phyloP scores from a whole-genome alignment of 2,113 vertebrate species.

The Verasper variegatus region DNA sequence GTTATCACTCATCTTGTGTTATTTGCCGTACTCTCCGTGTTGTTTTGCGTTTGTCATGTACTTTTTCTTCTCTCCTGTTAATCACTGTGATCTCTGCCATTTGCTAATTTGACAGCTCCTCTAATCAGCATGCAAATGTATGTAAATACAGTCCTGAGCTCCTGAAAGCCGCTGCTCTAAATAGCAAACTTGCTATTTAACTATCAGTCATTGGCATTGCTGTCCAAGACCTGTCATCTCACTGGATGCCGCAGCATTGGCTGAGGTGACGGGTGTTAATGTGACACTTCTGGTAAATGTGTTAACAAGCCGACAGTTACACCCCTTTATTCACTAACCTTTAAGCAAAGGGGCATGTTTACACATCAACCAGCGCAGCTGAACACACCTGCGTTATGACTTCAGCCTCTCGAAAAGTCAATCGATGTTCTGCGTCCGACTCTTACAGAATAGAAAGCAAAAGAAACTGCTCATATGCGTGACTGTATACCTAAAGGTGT shows the following conservation, averaged over 20 bases:
- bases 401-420: slow-evolving; percentile 55
- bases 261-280: slow-evolving; percentile 55
- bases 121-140: slow-evolving; percentile 79
- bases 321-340: slow-evolving; percentile 34
- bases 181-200: slow-evolving; percentile 67
- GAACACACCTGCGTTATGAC: slow-evolving; percentile 61
- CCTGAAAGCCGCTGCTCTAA: slow-evolving; percentile 44
- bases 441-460: slow-evolving; percentile 36
- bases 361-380: slow-evolving; percentile 21
- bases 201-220: slow-evolving; percentile 65
- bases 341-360: slow-evolving; percentile 44
- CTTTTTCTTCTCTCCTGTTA: slow-evolving; percentile 26
- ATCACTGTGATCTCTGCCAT: slow-evolving; percentile 54
- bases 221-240: slow-evolving; percentile 62
- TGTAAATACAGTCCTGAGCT: slow-evolving; percentile 72
- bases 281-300: slow-evolving; percentile 40
- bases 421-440: slow-evolving; percentile 56
- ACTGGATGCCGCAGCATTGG: slow-evolving; percentile 41
- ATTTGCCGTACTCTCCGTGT: not conserved
- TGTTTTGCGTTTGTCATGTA: not conserved
- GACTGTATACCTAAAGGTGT: slow-evolving; percentile 20
- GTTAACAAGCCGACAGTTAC: slow-evolving; percentile 35
- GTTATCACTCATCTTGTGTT: slow-evolving; percentile 4
- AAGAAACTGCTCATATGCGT: slow-evolving; percentile 23
- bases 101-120: slow-evolving; percentile 61